phyloP scores from a whole-genome alignment of 1,140 invertebrate genomes.

The Centruroides vittatus region DNA sequence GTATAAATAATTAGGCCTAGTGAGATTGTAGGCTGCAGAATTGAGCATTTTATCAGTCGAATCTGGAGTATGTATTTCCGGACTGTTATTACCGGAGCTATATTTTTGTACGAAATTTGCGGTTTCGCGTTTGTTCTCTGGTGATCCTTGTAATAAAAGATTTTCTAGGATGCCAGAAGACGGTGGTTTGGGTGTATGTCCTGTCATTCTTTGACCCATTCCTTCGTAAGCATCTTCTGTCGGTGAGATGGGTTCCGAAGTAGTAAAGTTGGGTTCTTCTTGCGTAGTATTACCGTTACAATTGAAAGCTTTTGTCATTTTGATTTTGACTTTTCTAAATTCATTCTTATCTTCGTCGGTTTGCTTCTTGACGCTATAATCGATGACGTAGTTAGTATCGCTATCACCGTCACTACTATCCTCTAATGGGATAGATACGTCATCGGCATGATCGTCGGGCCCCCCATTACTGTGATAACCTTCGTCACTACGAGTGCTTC shows the following conservation, averaged over 20 bases:
- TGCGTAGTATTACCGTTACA: neutral
- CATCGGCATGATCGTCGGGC: conserved; percentile 50
- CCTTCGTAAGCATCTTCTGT: conserved; percentile 31
- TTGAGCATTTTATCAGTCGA: conserved; percentile 39
- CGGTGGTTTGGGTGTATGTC: conserved; percentile 8
- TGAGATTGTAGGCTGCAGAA: neutral
- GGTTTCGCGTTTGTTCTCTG: conserved; percentile 41
- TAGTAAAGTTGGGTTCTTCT: neutral
- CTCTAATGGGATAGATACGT: conserved; percentile 63
- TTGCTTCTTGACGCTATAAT: conserved; percentile 44
- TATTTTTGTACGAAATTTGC: conserved; percentile 3
- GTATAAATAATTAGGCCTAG: conserved; percentile 6
- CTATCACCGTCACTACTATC: conserved; percentile 75
- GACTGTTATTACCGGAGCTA: conserved; percentile 17
- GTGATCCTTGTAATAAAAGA: conserved; percentile 46
- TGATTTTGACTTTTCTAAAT: conserved; percentile 82
- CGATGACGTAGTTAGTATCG: conserved; percentile 82
- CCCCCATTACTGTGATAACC: conserved; percentile 84
- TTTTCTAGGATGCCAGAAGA: conserved; percentile 51
- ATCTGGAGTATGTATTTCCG: conserved; percentile 53
- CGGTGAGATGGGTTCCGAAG: neutral
- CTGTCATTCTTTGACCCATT: neutral
- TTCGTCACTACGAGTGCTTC: conserved; percentile 73
- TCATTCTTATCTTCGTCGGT: conserved; percentile 43
- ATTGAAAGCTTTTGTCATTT: conserved; percentile 69